Conservation (phyloP, 1,140 invertebrate species). For the Sycophila sp. region DNA sequence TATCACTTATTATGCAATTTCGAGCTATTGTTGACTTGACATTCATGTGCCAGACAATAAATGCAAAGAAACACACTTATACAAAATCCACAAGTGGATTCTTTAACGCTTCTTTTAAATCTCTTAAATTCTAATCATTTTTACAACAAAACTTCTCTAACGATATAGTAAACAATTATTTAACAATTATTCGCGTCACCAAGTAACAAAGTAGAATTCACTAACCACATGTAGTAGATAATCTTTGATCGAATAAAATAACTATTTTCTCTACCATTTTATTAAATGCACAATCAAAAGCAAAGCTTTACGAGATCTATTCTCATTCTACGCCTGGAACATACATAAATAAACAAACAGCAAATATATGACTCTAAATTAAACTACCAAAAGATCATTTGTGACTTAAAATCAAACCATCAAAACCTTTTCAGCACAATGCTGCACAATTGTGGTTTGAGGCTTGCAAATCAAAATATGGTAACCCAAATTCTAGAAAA, state of each 20-base stretch:
- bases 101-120: conserved; percentile 10
- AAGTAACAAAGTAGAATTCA: conserved; percentile 29
- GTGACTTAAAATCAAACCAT: conserved; percentile 21
- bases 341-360: conserved; percentile 24
- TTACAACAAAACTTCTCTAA: conserved; percentile 22
- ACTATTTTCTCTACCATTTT: not conserved
- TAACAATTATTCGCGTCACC: conserved; percentile 20
- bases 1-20: conserved; percentile 30
- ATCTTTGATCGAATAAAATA: conserved; percentile 20
- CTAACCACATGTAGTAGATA: not conserved
- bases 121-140: conserved; percentile 16
- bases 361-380: not conserved
- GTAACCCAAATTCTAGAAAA: conserved; percentile 18
- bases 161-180: conserved; percentile 26
- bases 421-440: conserved; percentile 9
- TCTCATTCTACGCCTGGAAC: not conserved
- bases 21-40: conserved; percentile 12
- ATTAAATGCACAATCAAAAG: conserved; percentile 36
- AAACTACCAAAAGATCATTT: conserved; percentile 22
- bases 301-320: conserved; percentile 31
- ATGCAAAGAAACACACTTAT: conserved; percentile 35
- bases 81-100: conserved; percentile 33
- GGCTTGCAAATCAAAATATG: conserved; percentile 15
- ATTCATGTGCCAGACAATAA: conserved; percentile 15
- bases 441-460: conserved; percentile 22